A percentile compares a stretch with the other conserved stretches of the same genome.
phyloP scores from a whole-genome alignment of 2,113 vertebrate genomes.

The Nettapus auritus region DNA sequence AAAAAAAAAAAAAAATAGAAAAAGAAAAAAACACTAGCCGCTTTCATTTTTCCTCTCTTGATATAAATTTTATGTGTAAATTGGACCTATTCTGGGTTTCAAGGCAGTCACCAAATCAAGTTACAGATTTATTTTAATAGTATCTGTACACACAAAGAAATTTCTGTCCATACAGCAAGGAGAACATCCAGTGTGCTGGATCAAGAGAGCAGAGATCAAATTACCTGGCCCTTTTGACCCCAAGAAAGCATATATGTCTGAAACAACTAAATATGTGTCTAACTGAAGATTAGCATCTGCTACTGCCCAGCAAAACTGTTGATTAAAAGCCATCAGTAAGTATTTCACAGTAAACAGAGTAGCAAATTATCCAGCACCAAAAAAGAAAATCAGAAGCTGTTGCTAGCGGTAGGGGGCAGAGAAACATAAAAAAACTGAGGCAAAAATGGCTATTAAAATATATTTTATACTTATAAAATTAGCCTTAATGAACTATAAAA shows the following conservation, averaged over 20 bases:
- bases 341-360: neutral
- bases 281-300: neutral
- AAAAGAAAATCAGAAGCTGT: neutral
- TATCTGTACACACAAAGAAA: neutral
- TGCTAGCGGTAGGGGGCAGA: conserved; percentile 43
- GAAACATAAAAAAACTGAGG: neutral
- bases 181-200: neutral
- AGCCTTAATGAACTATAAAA: conserved; percentile 54
- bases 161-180: neutral
- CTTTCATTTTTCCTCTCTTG: neutral
- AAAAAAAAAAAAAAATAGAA: neutral
- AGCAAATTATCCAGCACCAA: neutral
- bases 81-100: neutral
- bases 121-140: neutral
- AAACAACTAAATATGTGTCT: neutral
- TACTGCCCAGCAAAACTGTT: neutral
- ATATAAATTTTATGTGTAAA: neutral
- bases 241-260: neutral
- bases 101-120: neutral
- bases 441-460: conserved; percentile 15
- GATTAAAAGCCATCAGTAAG: neutral
- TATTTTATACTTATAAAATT: conserved; percentile 37
- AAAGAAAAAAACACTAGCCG: too few species aligned
- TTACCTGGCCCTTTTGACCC: neutral
- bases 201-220: neutral